Conservation (phyloP, 2,888 invertebrate genomes). For the Hirtodrosophila trivittata region DNA sequence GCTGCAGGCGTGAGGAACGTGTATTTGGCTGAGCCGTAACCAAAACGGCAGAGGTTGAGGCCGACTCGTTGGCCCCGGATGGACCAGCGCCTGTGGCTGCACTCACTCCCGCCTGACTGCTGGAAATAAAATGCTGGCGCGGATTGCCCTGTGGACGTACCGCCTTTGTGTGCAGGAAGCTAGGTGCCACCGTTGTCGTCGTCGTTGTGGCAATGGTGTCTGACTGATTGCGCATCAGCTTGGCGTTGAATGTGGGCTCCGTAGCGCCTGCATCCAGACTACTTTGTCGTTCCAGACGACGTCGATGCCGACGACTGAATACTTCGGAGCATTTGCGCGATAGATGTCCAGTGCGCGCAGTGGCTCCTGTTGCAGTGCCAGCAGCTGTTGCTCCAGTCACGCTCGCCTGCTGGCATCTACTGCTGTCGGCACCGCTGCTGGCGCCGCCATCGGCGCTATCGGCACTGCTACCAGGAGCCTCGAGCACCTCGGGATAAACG, state of each 20-base stretch:
- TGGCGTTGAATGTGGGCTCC: constrained; percentile 68
- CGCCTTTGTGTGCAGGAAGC: constrained; percentile 76
- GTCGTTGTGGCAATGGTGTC: constrained; percentile 68
- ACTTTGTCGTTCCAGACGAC: constrained; percentile 81
- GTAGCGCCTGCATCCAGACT: constrained; percentile 77
- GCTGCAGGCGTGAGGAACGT: constrained; percentile 81
- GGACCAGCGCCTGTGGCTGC: constrained; percentile 4
- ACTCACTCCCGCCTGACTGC: constrained; percentile 15
- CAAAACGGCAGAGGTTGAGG: constrained; percentile 43
- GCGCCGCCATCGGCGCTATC: constrained; percentile 33
- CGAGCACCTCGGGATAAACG: constrained; percentile 78
- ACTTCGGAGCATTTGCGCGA: constrained; percentile 79
- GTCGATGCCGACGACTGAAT: constrained; percentile 74
- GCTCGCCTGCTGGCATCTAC: neutral
- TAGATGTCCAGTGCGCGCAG: constrained; percentile 68
- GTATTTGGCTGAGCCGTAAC: constrained; percentile 42
- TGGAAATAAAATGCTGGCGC: constrained; percentile 55
- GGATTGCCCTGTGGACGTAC: constrained; percentile 37
- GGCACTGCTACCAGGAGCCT: constrained; percentile 44
- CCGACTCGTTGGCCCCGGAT: constrained; percentile 11
- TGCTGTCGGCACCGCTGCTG: constrained; percentile 7
- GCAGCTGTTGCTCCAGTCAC: constrained; percentile 3
- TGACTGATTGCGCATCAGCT: constrained; percentile 77
- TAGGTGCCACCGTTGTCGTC: constrained; percentile 38
- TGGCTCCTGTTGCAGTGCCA: constrained; percentile 5